Conservation (phyloP, 1,140 invertebrate species). For the Hylaeus volcanicus region DNA sequence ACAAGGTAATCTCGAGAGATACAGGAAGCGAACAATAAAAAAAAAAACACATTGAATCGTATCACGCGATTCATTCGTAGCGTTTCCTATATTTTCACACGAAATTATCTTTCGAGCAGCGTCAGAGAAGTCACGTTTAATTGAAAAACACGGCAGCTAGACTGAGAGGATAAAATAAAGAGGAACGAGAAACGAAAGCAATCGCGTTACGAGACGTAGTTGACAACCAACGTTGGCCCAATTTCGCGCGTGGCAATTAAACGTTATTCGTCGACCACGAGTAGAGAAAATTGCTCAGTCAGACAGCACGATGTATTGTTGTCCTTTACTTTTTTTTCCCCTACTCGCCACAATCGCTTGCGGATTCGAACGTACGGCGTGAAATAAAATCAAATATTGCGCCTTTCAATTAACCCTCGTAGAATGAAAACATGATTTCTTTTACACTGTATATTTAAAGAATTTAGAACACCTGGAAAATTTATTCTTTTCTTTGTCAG, state of each 20-base stretch:
- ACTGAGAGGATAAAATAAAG: conserved; percentile 36
- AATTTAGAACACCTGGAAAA: not conserved
- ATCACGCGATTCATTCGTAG: conserved; percentile 8
- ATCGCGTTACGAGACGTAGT: conserved; percentile 58
- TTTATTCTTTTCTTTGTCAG: not conserved
- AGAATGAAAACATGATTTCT: not conserved
- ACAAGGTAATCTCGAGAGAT: too few species aligned
- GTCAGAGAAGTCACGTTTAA: conserved; percentile 48
- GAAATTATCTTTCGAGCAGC: conserved; percentile 33
- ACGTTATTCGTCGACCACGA: conserved; percentile 59
- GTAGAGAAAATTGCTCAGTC: conserved; percentile 60
- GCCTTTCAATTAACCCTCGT: conserved; percentile 52
- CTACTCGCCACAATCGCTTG: conserved; percentile 35
- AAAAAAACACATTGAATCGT: too few species aligned
- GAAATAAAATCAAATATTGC: conserved; percentile 47
- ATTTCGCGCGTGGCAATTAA: conserved; percentile 70
- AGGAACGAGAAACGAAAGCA: conserved; percentile 59
- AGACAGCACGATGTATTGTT: conserved; percentile 50
- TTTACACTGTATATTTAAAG: not conserved
- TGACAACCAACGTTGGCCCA: conserved; percentile 57
- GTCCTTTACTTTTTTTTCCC: conserved; percentile 18
- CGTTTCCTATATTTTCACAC: conserved; percentile 40
- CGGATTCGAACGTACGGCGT: conserved; percentile 31
- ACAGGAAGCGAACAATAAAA: not conserved
- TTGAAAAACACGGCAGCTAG: conserved; percentile 56